Evolutionary conservation across 2,113 vertebrate species (phyloP).

Genomic region (Calyptomena viridis): DNA sequence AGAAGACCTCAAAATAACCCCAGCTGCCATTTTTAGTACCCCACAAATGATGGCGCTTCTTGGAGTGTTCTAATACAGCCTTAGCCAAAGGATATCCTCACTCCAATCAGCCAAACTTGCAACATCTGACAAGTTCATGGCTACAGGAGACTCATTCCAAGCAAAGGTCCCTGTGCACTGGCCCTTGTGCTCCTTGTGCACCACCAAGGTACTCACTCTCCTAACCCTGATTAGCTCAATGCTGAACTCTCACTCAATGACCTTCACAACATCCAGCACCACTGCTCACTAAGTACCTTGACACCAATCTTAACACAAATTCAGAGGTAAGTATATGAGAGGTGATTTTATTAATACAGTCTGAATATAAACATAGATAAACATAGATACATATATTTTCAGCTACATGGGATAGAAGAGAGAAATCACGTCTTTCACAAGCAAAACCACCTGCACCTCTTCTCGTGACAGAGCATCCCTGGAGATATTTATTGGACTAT

Average conservation of each 20-base stretch:
- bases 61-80: background rate
- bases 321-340: background rate
- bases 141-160: background rate
- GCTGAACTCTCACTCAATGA: fast-evolving
- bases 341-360: background rate
- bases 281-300: background rate
- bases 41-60: fast-evolving
- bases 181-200: background rate
- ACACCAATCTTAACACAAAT: background rate
- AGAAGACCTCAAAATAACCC: background rate
- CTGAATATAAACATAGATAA: background rate
- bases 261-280: background rate
- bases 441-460: background rate
- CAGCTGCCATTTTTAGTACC: background rate
- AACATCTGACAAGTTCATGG: background rate
- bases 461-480: background rate
- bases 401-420: fast-evolving
- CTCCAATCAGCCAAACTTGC: background rate
- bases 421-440: background rate
- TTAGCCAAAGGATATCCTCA: background rate
- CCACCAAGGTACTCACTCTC: background rate
- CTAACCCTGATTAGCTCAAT: fast-evolving
- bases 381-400: background rate
- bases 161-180: background rate
- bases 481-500: fast-evolving